These are phyloP conservation scores for Musca vetustissima DNA, from an alignment of 1,140 invertebrate species.

Conservation along the genomic window DNA sequence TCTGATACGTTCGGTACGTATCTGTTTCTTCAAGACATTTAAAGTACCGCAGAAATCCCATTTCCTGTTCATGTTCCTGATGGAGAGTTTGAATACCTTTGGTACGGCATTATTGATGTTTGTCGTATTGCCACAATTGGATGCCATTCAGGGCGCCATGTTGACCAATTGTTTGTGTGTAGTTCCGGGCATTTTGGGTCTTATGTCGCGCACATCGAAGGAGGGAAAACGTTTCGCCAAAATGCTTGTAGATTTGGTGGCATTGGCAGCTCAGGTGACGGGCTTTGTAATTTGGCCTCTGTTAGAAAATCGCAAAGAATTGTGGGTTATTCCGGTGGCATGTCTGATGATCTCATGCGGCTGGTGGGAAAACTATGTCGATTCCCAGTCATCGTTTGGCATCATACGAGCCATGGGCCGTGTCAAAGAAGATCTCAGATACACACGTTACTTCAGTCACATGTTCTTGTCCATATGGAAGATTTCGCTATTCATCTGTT, in stretches of 20 bases:
- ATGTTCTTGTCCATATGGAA: constrained; percentile 90
- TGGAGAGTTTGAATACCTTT: constrained; percentile 84
- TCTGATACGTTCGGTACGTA: constrained; percentile 78
- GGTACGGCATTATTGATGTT: constrained; percentile 85
- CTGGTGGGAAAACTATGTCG: constrained; percentile 98
- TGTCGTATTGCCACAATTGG: constrained; percentile 83
- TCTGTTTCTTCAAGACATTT: constrained; percentile 88
- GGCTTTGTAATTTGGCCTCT: constrained; percentile 89
- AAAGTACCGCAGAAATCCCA: constrained; percentile 51
- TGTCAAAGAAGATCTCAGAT: constrained; percentile 78
- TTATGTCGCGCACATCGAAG: constrained; percentile 77
- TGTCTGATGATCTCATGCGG: constrained; percentile 84
- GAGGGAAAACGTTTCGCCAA: constrained; percentile 79
- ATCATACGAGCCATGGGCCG: constrained; percentile 77
- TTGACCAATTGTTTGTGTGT: constrained; percentile 92
- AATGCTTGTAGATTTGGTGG: constrained; percentile 78
- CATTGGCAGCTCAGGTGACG: constrained; percentile 81
- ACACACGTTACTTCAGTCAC: constrained; percentile 84
- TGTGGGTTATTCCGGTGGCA: constrained; percentile 84
- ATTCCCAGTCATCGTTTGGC: constrained; percentile 76
- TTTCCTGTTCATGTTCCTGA: constrained; percentile 65
- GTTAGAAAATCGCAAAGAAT: constrained; percentile 66
- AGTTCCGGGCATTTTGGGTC: constrained; percentile 71
- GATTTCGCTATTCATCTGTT: constrained; percentile 76
- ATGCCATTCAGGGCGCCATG: constrained; percentile 91